Percentiles rank a stretch among this genome's conserved stretches.
Conservation (phyloP, 2,888 invertebrate species). For the Hecatera dysodea region DNA sequence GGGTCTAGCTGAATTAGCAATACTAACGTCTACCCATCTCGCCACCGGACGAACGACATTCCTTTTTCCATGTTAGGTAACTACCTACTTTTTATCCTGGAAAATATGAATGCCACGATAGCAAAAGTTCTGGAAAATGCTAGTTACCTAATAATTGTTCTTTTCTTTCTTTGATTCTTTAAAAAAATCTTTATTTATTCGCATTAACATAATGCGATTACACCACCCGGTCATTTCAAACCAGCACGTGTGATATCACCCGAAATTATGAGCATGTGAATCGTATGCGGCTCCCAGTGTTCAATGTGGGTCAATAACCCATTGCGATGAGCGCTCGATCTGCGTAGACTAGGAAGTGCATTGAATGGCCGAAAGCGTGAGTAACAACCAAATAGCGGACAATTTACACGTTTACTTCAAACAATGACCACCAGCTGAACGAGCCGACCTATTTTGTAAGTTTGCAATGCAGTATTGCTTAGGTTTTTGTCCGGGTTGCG, state of each 20-base stretch:
- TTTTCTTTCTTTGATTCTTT: too few species aligned
- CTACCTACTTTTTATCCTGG: too few species aligned
- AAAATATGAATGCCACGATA: too few species aligned
- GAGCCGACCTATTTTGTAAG: slow-evolving; percentile 49
- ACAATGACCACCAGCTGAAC: slow-evolving; percentile 58
- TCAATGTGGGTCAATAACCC: slow-evolving; percentile 75
- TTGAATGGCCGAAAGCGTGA: slow-evolving; percentile 79
- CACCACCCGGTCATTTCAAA: slow-evolving; percentile 25
- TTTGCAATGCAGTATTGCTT: slow-evolving; percentile 23
- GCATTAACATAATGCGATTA: slow-evolving; percentile 17
- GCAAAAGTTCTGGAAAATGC: too few species aligned
- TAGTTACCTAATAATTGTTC: too few species aligned
- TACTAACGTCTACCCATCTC: neutral
- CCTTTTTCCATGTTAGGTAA: too few species aligned
- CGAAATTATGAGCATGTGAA: slow-evolving; percentile 43
- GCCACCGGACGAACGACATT: too few species aligned
- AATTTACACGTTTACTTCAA: slow-evolving; percentile 66
- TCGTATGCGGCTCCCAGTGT: slow-evolving; percentile 43
- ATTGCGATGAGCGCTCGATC: slow-evolving; percentile 47
- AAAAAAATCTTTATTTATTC: too few species aligned
- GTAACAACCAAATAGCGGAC: slow-evolving; percentile 69
- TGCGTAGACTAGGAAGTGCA: slow-evolving; percentile 71
- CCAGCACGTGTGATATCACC: slow-evolving; percentile 32
- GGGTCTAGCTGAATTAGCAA: neutral
- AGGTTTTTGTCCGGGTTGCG: slow-evolving; percentile 5